Evolutionary conservation across 2,797 vertebrate species (phyloP), one percentile per base, ranked within the genome.

Genomic region (Pelobates cultripes): DNA sequence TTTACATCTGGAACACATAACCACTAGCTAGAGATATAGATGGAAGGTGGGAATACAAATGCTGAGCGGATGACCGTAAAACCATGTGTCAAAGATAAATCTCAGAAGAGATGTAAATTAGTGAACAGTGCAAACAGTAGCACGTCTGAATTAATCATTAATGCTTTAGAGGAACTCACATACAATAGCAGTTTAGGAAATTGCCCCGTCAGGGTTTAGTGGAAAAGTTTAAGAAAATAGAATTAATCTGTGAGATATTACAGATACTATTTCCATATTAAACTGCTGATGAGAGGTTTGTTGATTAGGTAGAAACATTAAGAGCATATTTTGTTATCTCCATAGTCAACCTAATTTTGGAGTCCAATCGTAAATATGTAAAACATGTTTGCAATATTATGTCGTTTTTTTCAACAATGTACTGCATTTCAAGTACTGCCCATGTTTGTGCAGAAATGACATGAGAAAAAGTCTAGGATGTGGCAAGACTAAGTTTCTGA

Each of bases 151-250:
- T 86, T 84, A 75, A 17, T 3, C 77, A 28, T 81, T 86, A 64
- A 82, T 74, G 60, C 68, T 85, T 88, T 85, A 75, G 85, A 81
- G 70, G 72, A 79, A 81, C 82, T 85, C 75, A 80, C 13, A 71
- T 70, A 68, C 63, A 81, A n/a, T 64, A 7, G 77, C 78, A 86
- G 77, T 40, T 12, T 80, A 69, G 84, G 53, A 70, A 0, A 2
- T 76, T 76, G 80, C 64, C 84, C 41, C 74, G 43, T 55, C 40
- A 3, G 77, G 64, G 69, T 3, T 77, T 60, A 79, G 78, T 55
- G 43, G 57, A 73, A 43, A 15, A 73, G 66, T 71, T 78, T 41
- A 80, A 78, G 43, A 5, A 70, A 70, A 53, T 43, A 55, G 40
- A 75, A 42, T 75, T 68, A 13, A 51, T 43, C 15, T 70, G 66